phyloP scores from a whole-genome alignment of 2,888 invertebrate species.

The Trachelus troglodyta region DNA sequence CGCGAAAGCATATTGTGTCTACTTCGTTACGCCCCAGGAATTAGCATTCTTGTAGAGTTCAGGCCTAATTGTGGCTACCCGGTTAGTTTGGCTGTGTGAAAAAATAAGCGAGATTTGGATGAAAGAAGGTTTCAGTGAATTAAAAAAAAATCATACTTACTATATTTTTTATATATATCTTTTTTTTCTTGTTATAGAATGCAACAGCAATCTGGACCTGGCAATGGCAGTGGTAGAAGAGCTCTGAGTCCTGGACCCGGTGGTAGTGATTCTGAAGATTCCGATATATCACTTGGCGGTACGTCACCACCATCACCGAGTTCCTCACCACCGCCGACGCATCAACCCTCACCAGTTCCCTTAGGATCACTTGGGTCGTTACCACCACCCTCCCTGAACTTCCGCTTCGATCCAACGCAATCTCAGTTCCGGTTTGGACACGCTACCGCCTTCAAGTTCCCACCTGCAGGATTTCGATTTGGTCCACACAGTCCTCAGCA shows the following conservation, averaged over 20 bases:
- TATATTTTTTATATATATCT: neutral
- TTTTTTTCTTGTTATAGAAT: conserved; percentile 48
- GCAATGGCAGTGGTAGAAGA: conserved; percentile 54
- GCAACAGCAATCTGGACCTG: conserved; percentile 63
- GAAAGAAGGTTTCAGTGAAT: neutral
- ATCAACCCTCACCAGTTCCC: conserved; percentile 58
- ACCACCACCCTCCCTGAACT: conserved; percentile 59
- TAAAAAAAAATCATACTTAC: neutral
- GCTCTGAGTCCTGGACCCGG: conserved; percentile 60
- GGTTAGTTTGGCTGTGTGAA: neutral
- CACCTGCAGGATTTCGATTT: conserved; percentile 59
- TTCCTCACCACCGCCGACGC: conserved; percentile 56
- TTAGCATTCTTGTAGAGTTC: neutral
- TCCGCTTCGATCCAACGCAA: conserved; percentile 61
- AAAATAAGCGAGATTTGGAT: neutral
- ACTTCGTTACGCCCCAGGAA: neutral
- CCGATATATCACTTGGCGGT: conserved; percentile 62
- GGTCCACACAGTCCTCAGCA: conserved; percentile 62
- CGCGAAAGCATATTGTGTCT: neutral
- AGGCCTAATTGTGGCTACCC: neutral
- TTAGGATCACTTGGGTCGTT: conserved; percentile 59
- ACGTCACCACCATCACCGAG: conserved; percentile 62
- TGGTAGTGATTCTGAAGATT: conserved; percentile 61
- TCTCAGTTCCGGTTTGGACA: conserved; percentile 61
- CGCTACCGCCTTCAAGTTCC: conserved; percentile 61